Base-by-base conservation (phyloP, 1,140 invertebrate genomes). In the Drosophila subobscura region DNA sequence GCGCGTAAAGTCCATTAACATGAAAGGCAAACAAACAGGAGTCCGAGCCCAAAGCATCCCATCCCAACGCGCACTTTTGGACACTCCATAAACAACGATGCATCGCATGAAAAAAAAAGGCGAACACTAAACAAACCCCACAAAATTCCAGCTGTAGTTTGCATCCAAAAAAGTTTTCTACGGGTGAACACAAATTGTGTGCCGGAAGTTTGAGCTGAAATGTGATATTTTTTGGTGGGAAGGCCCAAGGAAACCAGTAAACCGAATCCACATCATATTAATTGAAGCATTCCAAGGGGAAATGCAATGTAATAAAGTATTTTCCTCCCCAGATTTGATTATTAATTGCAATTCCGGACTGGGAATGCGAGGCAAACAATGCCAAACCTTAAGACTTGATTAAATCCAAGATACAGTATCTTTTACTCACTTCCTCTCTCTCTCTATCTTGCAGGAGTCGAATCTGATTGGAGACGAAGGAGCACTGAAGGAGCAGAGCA, bases 1-100 rank as follows among this genome's bases (percentile, higher is more conserved):
- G 68, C 53, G 77, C 81, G 81, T 77, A 86, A 86, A 85, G 80
- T 85, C 80, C 80, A 86, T 86, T 80, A 85, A 79, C 80, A 80
- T 85, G 81, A 80, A 86, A 80, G 73, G 67, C 81, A 77, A 85
- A 85, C 80, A 86, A 85, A 84, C 80, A 79, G 55, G 61, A 42
- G 50, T 42, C 50, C 14, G 4, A 1, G 6, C 50, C 27, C 33
- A 29, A 20, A 14, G 5, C 4, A n/a, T 6, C 16, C 16, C 44
- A 50, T 44, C 41, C 56, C 27, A 44, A 27, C 47, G 44, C 70
- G 58, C 66, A 70, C 29, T 79, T 80, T 80, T 67, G 64, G 80
- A 80, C 80, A 84, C 80, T 85, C 77, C 80, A 84, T 84, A 80
- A 79, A 77, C 80, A 80, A 84, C 25, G 55, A 46, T 44, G 46